Evolutionary conservation across 2,797 vertebrate species (phyloP).

Genomic region (Halcyon smyrnensis): DNA sequence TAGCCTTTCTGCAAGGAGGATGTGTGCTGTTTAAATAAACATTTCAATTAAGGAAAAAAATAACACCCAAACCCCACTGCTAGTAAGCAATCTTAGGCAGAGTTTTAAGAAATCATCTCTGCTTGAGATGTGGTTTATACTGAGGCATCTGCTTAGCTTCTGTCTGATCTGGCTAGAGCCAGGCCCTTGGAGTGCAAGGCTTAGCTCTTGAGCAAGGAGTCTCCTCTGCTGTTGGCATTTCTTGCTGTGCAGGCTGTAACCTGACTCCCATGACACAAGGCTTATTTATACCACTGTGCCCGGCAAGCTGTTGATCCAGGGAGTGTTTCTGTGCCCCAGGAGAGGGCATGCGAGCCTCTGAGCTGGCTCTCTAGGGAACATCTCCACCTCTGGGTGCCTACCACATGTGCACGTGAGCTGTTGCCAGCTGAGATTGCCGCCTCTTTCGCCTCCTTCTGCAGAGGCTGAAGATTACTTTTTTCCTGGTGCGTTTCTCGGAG

Average conservation of each 20-base stretch:
- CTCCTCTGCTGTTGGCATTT: not conserved
- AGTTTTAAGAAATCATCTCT: too few relatives aligned
- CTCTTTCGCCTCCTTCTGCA: not conserved
- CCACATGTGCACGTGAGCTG: not conserved
- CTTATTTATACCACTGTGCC: constrained; percentile 12
- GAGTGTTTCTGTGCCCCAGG: not conserved
- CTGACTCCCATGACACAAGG: not conserved
- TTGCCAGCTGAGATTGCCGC: not conserved
- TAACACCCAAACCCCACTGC: not conserved
- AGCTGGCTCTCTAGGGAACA: not conserved
- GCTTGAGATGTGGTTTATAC: not conserved
- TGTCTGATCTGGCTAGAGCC: not conserved
- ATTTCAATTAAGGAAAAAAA: not conserved
- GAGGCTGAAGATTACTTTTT: not conserved
- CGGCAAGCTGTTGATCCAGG: not conserved
- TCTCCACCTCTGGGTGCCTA: not conserved
- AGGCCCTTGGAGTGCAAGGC: not conserved
- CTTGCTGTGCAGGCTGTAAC: constrained; percentile 13
- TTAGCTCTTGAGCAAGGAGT: not conserved
- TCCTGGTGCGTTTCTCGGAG: not conserved
- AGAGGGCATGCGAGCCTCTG: not conserved
- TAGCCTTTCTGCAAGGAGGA: not conserved
- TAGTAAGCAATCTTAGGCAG: not conserved
- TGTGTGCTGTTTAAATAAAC: not conserved
- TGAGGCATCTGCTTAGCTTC: not conserved